These are phyloP conservation scores for Nycticebus coucang DNA, from an alignment of 2,113 vertebrate species.

Conservation along the genomic window DNA sequence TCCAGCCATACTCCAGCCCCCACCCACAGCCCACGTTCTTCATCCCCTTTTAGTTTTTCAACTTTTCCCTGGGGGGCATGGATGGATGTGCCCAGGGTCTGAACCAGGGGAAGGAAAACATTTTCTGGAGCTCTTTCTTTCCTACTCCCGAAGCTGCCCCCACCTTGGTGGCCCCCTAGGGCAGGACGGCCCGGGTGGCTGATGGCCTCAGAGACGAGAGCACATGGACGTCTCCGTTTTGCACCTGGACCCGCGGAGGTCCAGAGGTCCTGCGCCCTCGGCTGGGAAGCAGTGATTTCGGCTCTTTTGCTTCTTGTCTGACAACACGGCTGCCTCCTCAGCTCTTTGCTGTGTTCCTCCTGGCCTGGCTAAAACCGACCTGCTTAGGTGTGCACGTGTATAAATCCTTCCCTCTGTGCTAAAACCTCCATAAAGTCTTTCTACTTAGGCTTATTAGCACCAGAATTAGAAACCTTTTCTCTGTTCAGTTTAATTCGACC, in stretches of 20 bases:
- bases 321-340: background rate
- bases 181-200: background rate
- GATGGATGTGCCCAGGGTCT: background rate
- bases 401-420: background rate
- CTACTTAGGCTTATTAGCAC: background rate
- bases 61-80: background rate
- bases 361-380: background rate
- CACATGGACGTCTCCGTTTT: fast-evolving
- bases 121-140: background rate
- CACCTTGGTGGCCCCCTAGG: background rate
- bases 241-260: background rate
- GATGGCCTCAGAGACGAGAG: fast-evolving
- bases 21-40: background rate
- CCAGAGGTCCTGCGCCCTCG: fast-evolving
- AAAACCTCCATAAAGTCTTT: background rate
- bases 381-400: background rate
- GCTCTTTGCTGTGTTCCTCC: background rate
- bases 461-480: conserved; percentile 36
- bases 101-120: background rate
- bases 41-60: fast-evolving
- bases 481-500: background rate
- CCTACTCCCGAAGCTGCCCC: background rate
- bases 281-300: fast-evolving
- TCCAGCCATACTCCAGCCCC: background rate
- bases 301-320: background rate